Conservation (phyloP, 2,888 invertebrate genomes). For the Drosophila setosimentum region DNA sequence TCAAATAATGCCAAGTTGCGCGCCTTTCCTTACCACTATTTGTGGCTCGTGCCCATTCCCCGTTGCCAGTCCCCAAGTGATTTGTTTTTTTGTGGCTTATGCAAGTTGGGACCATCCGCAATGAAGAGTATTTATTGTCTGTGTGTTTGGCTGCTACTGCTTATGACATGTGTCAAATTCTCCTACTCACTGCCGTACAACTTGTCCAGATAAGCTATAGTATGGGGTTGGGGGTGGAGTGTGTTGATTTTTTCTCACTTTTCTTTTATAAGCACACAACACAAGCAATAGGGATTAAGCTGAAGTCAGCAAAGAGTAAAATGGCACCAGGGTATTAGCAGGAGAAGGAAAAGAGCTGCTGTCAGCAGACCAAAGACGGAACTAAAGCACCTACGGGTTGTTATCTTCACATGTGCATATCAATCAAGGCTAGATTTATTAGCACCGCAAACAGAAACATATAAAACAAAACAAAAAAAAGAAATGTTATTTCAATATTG, state of each 20-base stretch:
- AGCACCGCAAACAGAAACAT: conserved; percentile 8
- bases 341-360: conserved; percentile 25
- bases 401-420: conserved; percentile 12
- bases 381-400: conserved; percentile 6
- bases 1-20: conserved; percentile 71
- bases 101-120: conserved; percentile 21
- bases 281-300: conserved; percentile 63
- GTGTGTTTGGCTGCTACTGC: conserved; percentile 44
- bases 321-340: conserved; percentile 19
- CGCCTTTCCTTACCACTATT: conserved; percentile 32
- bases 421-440: conserved; percentile 31
- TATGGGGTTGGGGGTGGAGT: not conserved
- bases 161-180: conserved; percentile 78
- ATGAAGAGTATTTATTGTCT: conserved; percentile 19
- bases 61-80: conserved; percentile 67
- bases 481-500: conserved; percentile 14
- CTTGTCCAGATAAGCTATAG: conserved; percentile 52
- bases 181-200: conserved; percentile 29
- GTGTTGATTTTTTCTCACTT: conserved; percentile 32
- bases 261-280: conserved; percentile 33
- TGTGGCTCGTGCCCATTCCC: conserved; percentile 28
- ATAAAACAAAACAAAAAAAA: not conserved
- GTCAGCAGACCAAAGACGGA: conserved; percentile 19
- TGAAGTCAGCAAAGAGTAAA: conserved; percentile 53
- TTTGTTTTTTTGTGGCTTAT: conserved; percentile 76